Evolutionary conservation across 2,113 vertebrate species (phyloP).

Genomic region (Gambusia affinis): DNA sequence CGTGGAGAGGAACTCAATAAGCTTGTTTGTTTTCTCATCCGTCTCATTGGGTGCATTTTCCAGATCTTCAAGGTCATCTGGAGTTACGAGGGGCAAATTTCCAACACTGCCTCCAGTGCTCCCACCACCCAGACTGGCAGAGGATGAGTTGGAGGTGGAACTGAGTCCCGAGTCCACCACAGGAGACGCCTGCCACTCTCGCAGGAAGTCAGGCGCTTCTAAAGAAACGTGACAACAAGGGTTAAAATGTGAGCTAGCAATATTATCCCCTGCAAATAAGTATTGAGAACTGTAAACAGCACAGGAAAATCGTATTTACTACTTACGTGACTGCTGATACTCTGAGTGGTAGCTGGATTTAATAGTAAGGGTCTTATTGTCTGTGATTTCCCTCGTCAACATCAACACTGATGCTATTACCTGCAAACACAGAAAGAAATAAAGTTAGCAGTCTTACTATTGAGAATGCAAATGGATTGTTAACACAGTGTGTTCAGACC

Average conservation of each 20-base stretch:
- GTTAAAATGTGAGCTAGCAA: background rate
- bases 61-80: conserved; percentile 92
- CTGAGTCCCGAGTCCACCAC: conserved; percentile 94
- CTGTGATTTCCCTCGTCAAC: conserved; percentile 92
- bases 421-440: conserved; percentile 38
- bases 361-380: conserved; percentile 92
- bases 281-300: background rate
- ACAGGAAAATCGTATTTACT: background rate
- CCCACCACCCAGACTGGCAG: conserved; percentile 87
- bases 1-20: conserved; percentile 97
- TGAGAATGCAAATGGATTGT: background rate
- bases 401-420: conserved; percentile 94
- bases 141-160: conserved; percentile 96
- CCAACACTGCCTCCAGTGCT: conserved; percentile 88
- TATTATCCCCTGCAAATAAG: background rate
- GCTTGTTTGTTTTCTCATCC: conserved; percentile 95
- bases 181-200: conserved; percentile 92
- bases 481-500: conserved; percentile 35
- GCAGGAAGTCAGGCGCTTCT: conserved; percentile 95
- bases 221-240: background rate
- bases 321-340: conserved; percentile 90
- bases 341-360: conserved; percentile 91
- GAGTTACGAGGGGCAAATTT: conserved; percentile 92
- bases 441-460: background rate
- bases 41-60: conserved; percentile 85